A percentile compares a stretch with the other conserved stretches of the same genome.
phyloP scores from a whole-genome alignment of 92 coral and sea anemone genomes.

The Parazoanthus atlanticus region DNA sequence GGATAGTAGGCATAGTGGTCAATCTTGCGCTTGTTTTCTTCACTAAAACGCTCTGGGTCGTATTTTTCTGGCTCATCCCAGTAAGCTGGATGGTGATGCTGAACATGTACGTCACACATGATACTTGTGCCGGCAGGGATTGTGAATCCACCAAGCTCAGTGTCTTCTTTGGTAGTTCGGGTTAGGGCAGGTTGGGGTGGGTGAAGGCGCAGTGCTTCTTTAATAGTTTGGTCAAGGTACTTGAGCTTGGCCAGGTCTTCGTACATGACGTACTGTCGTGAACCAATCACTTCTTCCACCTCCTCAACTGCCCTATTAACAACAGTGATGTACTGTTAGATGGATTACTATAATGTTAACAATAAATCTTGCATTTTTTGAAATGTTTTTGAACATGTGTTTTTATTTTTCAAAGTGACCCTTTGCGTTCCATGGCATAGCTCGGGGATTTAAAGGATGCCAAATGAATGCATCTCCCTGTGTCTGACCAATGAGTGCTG shows the following conservation, averaged over 20 bases:
- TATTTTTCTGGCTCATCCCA: slow-evolving; percentile 90
- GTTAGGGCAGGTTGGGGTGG: slow-evolving; percentile 91
- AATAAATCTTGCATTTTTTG: not conserved
- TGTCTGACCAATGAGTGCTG: too few relatives aligned
- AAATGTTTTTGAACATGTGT: too few relatives aligned
- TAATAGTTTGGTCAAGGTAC: slow-evolving; percentile 75
- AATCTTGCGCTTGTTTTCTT: slow-evolving; percentile 67
- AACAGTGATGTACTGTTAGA: not conserved
- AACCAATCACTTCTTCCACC: slow-evolving; percentile 80
- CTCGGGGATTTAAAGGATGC: too few relatives aligned
- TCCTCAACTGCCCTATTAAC: slow-evolving; percentile 64
- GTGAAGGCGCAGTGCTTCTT: slow-evolving; percentile 91
- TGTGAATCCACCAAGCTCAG: slow-evolving; percentile 66
- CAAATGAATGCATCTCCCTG: too few relatives aligned
- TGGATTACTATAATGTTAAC: not conserved
- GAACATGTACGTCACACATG: slow-evolving; percentile 82
- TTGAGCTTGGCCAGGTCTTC: slow-evolving; percentile 75
- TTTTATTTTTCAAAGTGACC: too few relatives aligned
- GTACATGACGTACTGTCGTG: slow-evolving; percentile 63
- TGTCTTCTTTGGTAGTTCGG: slow-evolving; percentile 72
- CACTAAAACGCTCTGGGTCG: slow-evolving; percentile 88
- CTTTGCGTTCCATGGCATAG: too few relatives aligned
- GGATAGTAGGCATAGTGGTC: slow-evolving; percentile 82
- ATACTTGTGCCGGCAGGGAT: slow-evolving; percentile 84
- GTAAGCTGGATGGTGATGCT: slow-evolving; percentile 80